These are phyloP conservation scores for Serranus cabrilla DNA, from an alignment of 2,797 vertebrate species.

Conservation along the genomic window DNA sequence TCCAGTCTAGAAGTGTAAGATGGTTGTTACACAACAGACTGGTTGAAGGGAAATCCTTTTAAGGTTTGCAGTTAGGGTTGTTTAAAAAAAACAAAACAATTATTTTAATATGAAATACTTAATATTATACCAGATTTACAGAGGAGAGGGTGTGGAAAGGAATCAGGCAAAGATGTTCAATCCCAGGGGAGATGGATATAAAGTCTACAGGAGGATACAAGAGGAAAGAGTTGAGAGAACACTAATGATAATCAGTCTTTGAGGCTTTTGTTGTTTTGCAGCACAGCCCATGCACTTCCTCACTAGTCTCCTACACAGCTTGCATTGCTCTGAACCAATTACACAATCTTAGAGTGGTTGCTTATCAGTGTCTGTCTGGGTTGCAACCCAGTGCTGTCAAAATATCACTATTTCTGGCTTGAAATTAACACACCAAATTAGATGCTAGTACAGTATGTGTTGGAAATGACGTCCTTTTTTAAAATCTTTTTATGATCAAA, in stretches of 20 bases:
- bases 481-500: slow-evolving; percentile 32
- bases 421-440: slow-evolving; percentile 13
- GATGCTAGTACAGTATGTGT: neutral
- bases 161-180: slow-evolving; percentile 64
- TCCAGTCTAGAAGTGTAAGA: neutral
- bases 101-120: neutral
- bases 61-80: neutral
- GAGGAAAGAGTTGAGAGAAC: slow-evolving; percentile 47
- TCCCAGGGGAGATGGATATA: slow-evolving; percentile 20
- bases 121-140: slow-evolving; percentile 9
- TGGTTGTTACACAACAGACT: neutral
- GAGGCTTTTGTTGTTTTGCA: slow-evolving; percentile 19
- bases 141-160: slow-evolving; percentile 63
- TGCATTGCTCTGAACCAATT: slow-evolving; percentile 43
- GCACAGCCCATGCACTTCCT: slow-evolving; percentile 59
- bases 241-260: slow-evolving; percentile 33
- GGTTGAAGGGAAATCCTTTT: neutral
- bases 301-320: slow-evolving; percentile 29
- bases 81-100: too few relatives aligned
- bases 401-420: neutral
- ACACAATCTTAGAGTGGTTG: slow-evolving; percentile 18
- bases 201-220: slow-evolving; percentile 39
- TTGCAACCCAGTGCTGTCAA: slow-evolving; percentile 12
- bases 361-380: slow-evolving; percentile 29
- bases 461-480: neutral